Evolutionary conservation across 1,140 invertebrate species (phyloP), one percentile per base, ranked within the genome.

Genomic region (Pachypsylla venusta): DNA sequence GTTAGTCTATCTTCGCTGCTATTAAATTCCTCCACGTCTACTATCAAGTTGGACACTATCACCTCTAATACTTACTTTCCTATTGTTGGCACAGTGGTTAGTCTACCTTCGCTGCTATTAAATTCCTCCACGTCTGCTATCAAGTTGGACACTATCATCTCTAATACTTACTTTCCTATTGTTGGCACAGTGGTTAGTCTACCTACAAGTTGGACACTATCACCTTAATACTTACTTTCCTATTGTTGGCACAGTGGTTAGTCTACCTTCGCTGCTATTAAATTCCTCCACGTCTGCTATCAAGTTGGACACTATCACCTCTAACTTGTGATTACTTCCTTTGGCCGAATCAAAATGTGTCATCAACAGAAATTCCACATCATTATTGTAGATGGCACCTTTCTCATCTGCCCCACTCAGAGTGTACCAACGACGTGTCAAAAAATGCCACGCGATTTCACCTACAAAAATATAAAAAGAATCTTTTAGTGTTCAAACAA

Each of bases 351-450:
- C 28, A 1, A 68, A 63, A 60, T 64, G 64, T 1, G 53, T 58
- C 5, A 61, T 58, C 10, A 68, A 26, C 22, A 68, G 58, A 22
- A 53, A 68, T 62, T 77, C 72, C 56, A 83, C 67, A 64, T 79
- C 76, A 62, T 77, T 73, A 35, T 74, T 64, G 63, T 75, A 75
- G 53, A 64, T 26, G 28, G 75, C 62, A 22, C 78, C 78, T 64
- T 72, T 74, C 64, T 79, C 77, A 28, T 69, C 58, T 48, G 66
- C 61, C 0, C 77, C 76, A 61, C 74, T 72, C n/a, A 67, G 57
- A 62, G 74, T 73, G 62, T 74, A 75, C 79, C 79, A 81, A 56
- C 70, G 68, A 61, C 70, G 69, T 4, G 68, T 74, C 26, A 81
- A 66, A 61, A 80, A 76, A 35, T 71, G 71, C 48, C 71, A 66